Evolutionary conservation across 2,797 vertebrate genomes (phyloP), one percentile per base, ranked within the genome.

Genomic region (Cetoscarus ocellatus): DNA sequence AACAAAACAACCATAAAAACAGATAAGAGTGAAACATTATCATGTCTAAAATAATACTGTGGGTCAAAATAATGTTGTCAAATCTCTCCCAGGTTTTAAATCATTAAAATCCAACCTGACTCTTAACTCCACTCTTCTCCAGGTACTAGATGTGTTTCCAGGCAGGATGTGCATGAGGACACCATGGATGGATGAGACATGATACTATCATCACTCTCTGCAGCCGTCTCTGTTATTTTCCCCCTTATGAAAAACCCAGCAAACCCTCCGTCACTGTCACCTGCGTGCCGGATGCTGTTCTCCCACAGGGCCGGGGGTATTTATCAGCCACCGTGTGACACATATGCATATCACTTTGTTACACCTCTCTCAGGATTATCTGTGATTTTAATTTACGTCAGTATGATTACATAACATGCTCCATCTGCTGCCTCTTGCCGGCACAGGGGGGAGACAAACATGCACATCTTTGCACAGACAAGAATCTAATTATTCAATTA

Each of bases 401-500:
- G 40, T 67, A 66, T 75, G 85, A 86, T 90, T 83, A 80, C 83
- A 74, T 83, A 88, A 85, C 69, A 47, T 15, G 60, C 79, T 77
- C 84, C 88, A 88, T 89, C 84, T 90, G 84, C 83, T 85, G 71
- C 87, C 54, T 79, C 60, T 56, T 50, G 45, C 72, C 48, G 61
- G 73, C 72, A 35, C 74, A 63, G 70, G 64, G 70, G 85, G 75
- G 70, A 74, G 79, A 79, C 71, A 85, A 77, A 88, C 81, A 77
- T 67, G 80, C 79, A 83, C 67, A 75, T 90, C 85, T 83, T 75
- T 80, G 82, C 88, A 73, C 70, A 67, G 74, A 69, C 73, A 71
- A 77, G 75, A 82, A 85, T 89, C 79, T 67, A 85, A 92, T 91
- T 85, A 87, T 88, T 86, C 84, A 86, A 88, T 93, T 90, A 91